phyloP scores from a whole-genome alignment of 2,113 vertebrate genomes.

The Labrus mixtus region DNA sequence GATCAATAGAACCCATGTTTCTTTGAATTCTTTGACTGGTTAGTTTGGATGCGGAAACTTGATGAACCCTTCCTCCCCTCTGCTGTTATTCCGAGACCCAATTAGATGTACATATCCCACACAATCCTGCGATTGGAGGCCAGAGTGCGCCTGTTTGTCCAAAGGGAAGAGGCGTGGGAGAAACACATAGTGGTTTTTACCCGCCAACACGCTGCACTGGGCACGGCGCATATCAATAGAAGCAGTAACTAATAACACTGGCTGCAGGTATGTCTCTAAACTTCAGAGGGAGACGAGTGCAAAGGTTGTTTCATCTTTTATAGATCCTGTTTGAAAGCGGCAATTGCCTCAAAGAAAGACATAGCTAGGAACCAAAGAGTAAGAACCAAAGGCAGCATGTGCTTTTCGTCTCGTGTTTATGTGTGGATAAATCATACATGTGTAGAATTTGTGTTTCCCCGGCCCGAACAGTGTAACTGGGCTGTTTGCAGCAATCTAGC shows the following conservation, averaged over 20 bases:
- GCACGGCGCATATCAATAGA: conserved; percentile 69
- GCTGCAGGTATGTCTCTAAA: conserved; percentile 79
- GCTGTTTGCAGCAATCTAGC: conserved; percentile 75
- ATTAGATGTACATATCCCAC: conserved; percentile 77
- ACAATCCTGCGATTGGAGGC: conserved; percentile 67
- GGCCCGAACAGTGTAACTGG: conserved; percentile 50
- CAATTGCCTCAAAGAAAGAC: conserved; percentile 81
- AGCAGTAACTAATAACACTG: conserved; percentile 67
- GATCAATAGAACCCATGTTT: conserved; percentile 5
- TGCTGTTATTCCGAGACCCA: conserved; percentile 74
- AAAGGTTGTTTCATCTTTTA: conserved; percentile 85
- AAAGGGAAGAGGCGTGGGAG: conserved; percentile 81
- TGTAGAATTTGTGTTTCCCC: conserved; percentile 1
- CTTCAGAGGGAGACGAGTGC: conserved; percentile 76
- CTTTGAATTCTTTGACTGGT: conserved; percentile 19
- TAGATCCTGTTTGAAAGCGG: conserved; percentile 79
- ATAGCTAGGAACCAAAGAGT: conserved; percentile 59
- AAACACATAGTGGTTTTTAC: conserved; percentile 65
- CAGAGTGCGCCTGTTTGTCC: conserved; percentile 72
- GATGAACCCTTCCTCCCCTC: conserved; percentile 56
- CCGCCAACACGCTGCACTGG: conserved; percentile 70
- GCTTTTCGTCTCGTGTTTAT: background rate
- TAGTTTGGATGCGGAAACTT: conserved; percentile 52
- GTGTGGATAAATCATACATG: conserved; percentile 12
- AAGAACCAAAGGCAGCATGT: conserved; percentile 34